Evolutionary conservation across 2,888 invertebrate genomes (phyloP), one percentile per base, ranked within the genome.

Genomic region (Eristalis arbustorum): DNA sequence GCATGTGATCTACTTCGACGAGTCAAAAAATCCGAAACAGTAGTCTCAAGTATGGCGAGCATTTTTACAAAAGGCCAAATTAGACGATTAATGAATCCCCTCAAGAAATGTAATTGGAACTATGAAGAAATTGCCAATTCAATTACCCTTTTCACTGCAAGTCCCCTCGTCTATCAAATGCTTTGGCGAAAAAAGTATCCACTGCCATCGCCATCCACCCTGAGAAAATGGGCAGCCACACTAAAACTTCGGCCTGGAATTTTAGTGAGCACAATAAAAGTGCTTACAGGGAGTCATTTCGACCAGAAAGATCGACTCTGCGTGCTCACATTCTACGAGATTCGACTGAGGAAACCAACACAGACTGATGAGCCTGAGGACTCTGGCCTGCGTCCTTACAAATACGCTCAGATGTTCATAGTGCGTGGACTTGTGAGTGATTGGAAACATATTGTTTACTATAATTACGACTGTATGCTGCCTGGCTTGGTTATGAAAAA

Each of bases 391-490:
- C 74, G 68, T 1, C 80, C 80, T 0, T 80, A 74, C 8, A 74
- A 68, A 14, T 74, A 31, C 40, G 74, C 68, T 31, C 80, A 80
- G 42, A 25, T 80, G 22, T 72, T 79, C 25, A 74, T 80, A 1
- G 22, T 74, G 1, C 67, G 80, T 1, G 80, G 63, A 40, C 74
- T 80, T 22, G 22, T 68, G 0, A 34, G 37, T 49, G 63, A 74
- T 1, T 80, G 80, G 80, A 80, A 74, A 13, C 68, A 80, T 1
- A 68, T 74, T 8, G 31, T 80, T 40, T 80, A 74, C 31, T 80
- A 74, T 22, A 69, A 80, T 59, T 80, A 69, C 28, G 80, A 80
- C 18, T 80, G 80, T 40, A 80, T 74, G 74, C 56, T 80, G 68
- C 74, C 68, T 2, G 28, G 4, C 11, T 31, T 74, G 49, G 40